Evolutionary conservation across 1,140 invertebrate genomes (phyloP).

Genomic region (Bombus ignitus): DNA sequence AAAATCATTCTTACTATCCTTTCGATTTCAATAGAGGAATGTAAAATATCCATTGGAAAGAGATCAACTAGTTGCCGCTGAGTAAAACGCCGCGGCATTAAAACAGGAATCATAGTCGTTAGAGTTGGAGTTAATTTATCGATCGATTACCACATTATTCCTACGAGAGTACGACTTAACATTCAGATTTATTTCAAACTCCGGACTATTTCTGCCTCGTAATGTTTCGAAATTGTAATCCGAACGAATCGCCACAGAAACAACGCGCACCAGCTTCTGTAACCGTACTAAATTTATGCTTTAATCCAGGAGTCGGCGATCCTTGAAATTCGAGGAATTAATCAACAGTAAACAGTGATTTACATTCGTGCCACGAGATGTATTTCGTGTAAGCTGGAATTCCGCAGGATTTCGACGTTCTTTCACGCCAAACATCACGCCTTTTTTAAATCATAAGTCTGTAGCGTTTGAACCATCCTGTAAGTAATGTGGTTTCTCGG

Average conservation of each 20-base stretch:
- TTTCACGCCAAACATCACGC: background rate
- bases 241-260: background rate
- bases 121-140: background rate
- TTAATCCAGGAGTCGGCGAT: background rate
- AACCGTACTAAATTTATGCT: background rate
- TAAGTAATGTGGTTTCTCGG: background rate
- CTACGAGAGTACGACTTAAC: background rate
- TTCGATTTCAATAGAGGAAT: background rate
- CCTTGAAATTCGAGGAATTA: background rate
- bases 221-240: background rate
- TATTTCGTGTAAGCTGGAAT: background rate
- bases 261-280: no score
- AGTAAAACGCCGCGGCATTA: no score
- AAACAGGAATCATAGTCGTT: background rate
- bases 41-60: background rate
- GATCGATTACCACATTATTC: background rate
- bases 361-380: background rate
- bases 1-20: background rate
- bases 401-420: background rate
- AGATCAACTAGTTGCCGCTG: background rate
- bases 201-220: background rate
- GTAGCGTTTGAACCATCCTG: background rate
- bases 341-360: slow-evolving; percentile 2
- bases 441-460: background rate
- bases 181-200: background rate